A percentile compares a stretch with the other conserved stretches of the same genome.
These are phyloP conservation scores for Fulica atra DNA, from an alignment of 2,113 vertebrate genomes.

Conservation along the genomic window DNA sequence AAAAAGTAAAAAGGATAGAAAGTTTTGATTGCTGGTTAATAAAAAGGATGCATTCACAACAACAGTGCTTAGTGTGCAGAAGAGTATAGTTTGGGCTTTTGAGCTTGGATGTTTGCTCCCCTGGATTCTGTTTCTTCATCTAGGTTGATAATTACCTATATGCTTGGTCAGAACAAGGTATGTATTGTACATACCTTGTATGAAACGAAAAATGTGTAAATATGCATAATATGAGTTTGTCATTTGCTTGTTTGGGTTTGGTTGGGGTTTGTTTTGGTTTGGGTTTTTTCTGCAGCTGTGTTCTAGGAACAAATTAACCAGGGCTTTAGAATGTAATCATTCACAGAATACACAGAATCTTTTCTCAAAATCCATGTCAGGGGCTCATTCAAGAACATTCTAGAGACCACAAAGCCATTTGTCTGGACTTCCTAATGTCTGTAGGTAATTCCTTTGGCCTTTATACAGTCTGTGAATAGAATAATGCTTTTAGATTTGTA, in stretches of 20 bases:
- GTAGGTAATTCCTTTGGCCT: neutral
- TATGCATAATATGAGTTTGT: neutral
- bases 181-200: neutral
- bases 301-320: neutral
- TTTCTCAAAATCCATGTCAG: neutral
- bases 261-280: too few species aligned
- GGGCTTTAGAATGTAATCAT: neutral
- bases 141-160: neutral
- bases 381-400: neutral
- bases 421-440: neutral
- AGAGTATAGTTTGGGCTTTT: neutral
- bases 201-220: neutral
- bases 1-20: neutral
- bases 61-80: neutral
- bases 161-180: neutral
- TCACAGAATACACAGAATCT: neutral
- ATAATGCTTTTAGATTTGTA: neutral
- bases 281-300: neutral
- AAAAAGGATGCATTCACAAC: neutral
- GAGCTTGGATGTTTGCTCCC: neutral
- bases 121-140: neutral
- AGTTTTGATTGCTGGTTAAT: neutral
- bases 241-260: neutral
- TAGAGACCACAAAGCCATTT: neutral
- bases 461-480: neutral